phyloP scores from a whole-genome alignment of 2,113 vertebrate species.

The Speoplatyrhinus poulsoni region DNA sequence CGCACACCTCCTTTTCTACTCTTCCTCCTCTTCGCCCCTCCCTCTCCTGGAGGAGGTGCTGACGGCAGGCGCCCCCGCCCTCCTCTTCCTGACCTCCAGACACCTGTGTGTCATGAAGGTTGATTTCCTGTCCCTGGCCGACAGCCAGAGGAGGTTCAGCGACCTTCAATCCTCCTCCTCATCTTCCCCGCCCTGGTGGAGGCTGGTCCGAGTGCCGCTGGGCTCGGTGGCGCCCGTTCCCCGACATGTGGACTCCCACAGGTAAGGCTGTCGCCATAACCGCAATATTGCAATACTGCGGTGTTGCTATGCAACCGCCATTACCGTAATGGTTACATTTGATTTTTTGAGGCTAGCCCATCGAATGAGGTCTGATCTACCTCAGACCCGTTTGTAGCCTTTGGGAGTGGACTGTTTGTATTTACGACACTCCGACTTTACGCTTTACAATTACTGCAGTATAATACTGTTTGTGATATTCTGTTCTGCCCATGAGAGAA shows the following conservation, averaged over 20 bases:
- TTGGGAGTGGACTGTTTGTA: too few species aligned
- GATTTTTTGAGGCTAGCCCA: too few species aligned
- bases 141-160: slow-evolving; percentile 59
- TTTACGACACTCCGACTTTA: too few species aligned
- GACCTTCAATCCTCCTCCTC: slow-evolving; percentile 54
- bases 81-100: slow-evolving; percentile 86
- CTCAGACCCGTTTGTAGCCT: too few species aligned
- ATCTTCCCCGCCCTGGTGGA: slow-evolving; percentile 56
- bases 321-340: too few species aligned
- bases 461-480: too few species aligned
- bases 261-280: not conserved
- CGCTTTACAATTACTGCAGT: too few species aligned
- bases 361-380: too few species aligned
- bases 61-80: slow-evolving; percentile 74
- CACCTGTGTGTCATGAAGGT: slow-evolving; percentile 87
- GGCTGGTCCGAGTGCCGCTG: slow-evolving; percentile 81
- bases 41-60: slow-evolving; percentile 38
- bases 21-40: slow-evolving; percentile 28
- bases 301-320: too few species aligned
- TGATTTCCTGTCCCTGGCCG: slow-evolving; percentile 79
- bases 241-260: slow-evolving; percentile 26
- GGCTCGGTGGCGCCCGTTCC: slow-evolving; percentile 84
- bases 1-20: slow-evolving; percentile 74
- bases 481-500: too few species aligned
- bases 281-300: not conserved